A percentile compares a stretch with the other conserved stretches of the same genome.
Conservation (phyloP, 2,113 vertebrate species). For the Takifugu flavidus region DNA sequence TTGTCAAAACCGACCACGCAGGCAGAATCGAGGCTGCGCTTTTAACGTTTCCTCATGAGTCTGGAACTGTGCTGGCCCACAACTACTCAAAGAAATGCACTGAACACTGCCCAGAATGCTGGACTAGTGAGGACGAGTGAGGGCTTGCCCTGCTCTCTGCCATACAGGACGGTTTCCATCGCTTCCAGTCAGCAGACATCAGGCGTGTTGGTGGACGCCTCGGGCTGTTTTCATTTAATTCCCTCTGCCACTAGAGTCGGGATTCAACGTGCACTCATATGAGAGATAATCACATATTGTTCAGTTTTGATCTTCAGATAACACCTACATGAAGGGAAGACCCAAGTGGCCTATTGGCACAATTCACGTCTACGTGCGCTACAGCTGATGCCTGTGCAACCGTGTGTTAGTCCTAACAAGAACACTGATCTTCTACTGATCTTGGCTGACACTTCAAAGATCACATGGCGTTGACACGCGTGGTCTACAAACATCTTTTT, state of each 20-base stretch:
- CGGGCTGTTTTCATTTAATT: constrained; percentile 1
- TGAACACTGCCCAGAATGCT: constrained; percentile 32
- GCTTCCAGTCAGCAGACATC: constrained; percentile 29
- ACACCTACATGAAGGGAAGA: no score
- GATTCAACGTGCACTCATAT: no score
- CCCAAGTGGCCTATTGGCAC: no score
- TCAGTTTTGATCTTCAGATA: no score
- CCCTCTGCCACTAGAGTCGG: not conserved
- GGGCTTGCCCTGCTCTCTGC: constrained; percentile 40
- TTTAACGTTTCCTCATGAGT: not conserved
- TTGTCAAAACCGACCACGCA: not conserved
- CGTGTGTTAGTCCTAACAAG: not conserved
- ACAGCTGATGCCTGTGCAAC: no score
- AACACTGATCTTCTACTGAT: not conserved
- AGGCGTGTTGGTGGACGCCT: constrained; percentile 18
- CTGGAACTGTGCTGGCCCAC: constrained; percentile 11
- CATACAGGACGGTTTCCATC: constrained; percentile 6
- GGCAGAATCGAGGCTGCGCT: not conserved
- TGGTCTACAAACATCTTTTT: not conserved
- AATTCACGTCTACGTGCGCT: not conserved
- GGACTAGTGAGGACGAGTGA: constrained; percentile 54
- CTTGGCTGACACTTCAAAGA: no score
- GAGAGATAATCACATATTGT: no score
- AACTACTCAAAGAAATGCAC: constrained; percentile 22
- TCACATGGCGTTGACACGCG: not conserved